phyloP scores from a whole-genome alignment of 1,140 invertebrate species.

The Aphaenogaster ashmeadi region DNA sequence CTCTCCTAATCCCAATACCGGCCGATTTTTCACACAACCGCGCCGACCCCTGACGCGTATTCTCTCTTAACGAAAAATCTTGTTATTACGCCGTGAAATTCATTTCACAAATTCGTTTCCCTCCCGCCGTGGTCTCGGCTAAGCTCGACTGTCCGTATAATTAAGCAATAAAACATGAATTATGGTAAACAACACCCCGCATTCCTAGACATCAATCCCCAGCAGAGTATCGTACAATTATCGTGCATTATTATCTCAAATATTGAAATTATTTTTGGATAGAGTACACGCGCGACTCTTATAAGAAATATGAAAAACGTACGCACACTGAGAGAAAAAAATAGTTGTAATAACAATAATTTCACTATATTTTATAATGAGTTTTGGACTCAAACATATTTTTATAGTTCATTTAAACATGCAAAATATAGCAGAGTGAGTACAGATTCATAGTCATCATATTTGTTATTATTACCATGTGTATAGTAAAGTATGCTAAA shows the following conservation, averaged over 20 bases:
- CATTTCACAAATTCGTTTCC: constrained; percentile 30
- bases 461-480: too few species aligned
- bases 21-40: constrained; percentile 29
- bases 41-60: not conserved
- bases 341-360: too few species aligned
- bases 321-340: not conserved
- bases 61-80: not conserved
- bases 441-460: too few species aligned
- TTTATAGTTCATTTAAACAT: too few species aligned
- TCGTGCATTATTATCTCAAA: not conserved
- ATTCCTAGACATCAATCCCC: not conserved
- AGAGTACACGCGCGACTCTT: too few species aligned
- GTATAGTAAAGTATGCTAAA: too few species aligned
- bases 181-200: not conserved
- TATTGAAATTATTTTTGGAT: not conserved
- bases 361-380: too few species aligned
- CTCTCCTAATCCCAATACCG: constrained; percentile 29
- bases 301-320: not conserved
- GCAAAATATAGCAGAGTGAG: too few species aligned
- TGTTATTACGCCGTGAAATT: constrained; percentile 37
- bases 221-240: not conserved
- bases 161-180: constrained; percentile 39
- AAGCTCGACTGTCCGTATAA: constrained; percentile 21
- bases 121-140: not conserved
- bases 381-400: too few species aligned